These are phyloP conservation scores for Anseranas semipalmata DNA, from an alignment of 2,113 vertebrate genomes.

Conservation along the genomic window DNA sequence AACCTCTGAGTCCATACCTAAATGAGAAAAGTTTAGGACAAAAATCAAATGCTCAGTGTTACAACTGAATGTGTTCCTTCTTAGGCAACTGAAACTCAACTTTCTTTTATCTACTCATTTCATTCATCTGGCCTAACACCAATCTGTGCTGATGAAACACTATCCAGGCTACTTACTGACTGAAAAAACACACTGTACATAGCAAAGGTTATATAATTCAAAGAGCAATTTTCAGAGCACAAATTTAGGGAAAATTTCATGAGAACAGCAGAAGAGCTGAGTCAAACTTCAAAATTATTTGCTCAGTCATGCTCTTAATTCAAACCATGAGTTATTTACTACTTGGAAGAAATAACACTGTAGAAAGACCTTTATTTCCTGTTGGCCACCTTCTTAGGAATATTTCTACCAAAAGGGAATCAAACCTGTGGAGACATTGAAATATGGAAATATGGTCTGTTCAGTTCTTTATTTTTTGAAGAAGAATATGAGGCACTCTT, in stretches of 20 bases:
- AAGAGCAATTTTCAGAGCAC: background rate
- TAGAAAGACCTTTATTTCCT: background rate
- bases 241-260: background rate
- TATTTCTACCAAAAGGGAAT: background rate
- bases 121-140: background rate
- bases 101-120: background rate
- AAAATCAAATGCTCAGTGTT: background rate
- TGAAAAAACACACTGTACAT: background rate
- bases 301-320: background rate
- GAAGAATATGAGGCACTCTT: background rate
- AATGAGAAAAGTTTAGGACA: background rate
- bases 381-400: background rate
- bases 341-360: background rate
- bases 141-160: accelerated
- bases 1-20: background rate
- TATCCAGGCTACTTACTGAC: background rate
- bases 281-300: background rate
- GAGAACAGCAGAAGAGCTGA: background rate
- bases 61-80: background rate
- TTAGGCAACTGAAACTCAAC: background rate
- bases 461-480: background rate
- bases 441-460: background rate
- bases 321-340: background rate
- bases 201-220: background rate
- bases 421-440: background rate